Conservation (phyloP, 2,797 vertebrate species). For the Melanotaenia maccullochi region DNA sequence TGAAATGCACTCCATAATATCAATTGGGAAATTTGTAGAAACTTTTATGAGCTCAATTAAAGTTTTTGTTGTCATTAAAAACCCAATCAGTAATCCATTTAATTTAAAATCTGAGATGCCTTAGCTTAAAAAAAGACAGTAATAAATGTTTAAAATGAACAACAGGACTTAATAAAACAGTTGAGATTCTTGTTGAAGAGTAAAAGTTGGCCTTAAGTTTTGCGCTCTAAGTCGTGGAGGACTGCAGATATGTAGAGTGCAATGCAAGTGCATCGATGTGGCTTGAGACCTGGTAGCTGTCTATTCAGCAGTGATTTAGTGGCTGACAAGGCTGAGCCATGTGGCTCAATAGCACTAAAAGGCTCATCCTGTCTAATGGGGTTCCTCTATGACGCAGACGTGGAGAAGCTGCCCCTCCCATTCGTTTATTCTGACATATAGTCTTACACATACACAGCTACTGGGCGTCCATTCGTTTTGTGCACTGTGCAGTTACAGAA, state of each 20-base stretch:
- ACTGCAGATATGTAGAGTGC: constrained; percentile 21
- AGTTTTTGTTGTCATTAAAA: neutral
- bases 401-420: constrained; percentile 58
- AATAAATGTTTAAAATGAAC: neutral
- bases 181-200: neutral
- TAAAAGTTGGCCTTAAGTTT: neutral
- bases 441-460: constrained; percentile 35
- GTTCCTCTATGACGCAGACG: constrained; percentile 80
- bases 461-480: constrained; percentile 45
- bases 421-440: constrained; percentile 57
- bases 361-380: constrained; percentile 82
- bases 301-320: constrained; percentile 78
- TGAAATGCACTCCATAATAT: neutral
- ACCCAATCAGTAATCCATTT: neutral
- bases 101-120: neutral
- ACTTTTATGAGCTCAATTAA: neutral
- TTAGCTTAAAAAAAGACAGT: neutral
- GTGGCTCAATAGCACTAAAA: constrained; percentile 83
- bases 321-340: constrained; percentile 64
- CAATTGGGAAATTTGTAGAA: neutral
- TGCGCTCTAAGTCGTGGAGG: neutral
- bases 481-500: constrained; percentile 24
- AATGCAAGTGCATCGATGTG: constrained; percentile 21
- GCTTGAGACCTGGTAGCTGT: constrained; percentile 54
- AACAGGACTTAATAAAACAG: neutral